phyloP scores from a whole-genome alignment of 2,113 vertebrate genomes.

The Gadus chalcogrammus region DNA sequence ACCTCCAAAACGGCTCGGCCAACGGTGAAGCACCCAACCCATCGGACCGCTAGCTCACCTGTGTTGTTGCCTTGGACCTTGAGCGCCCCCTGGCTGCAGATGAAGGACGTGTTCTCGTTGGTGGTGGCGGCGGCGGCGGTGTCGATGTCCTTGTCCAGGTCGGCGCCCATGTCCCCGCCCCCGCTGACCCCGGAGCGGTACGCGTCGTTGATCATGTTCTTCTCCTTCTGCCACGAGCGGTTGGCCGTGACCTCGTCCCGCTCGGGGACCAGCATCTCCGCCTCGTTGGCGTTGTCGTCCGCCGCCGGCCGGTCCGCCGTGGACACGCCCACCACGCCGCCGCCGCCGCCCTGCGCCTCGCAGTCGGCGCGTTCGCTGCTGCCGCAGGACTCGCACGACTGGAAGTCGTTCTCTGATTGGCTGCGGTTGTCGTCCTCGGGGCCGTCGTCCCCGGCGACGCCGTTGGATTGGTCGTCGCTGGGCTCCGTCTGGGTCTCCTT shows the following conservation, averaged over 20 bases:
- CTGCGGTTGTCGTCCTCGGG: conserved; percentile 82
- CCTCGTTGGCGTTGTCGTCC: conserved; percentile 78
- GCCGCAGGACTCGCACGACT: conserved; percentile 87
- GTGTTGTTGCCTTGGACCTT: conserved; percentile 85
- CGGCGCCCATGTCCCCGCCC: conserved; percentile 59
- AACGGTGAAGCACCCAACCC: too few species aligned
- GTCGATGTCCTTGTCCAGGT: conserved; percentile 87
- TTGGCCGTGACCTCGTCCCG: conserved; percentile 77
- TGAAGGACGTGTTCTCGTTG: conserved; percentile 73
- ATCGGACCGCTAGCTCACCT: conserved; percentile 64
- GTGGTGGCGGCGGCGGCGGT: conserved; percentile 41
- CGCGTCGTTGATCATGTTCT: conserved; percentile 82
- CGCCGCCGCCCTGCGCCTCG: conserved; percentile 57
- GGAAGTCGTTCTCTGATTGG: conserved; percentile 87
- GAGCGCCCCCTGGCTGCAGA: conserved; percentile 87
- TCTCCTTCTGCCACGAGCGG: conserved; percentile 90
- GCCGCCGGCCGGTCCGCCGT: conserved; percentile 36
- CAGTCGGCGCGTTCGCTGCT: conserved; percentile 84
- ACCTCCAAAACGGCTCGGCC: too few species aligned
- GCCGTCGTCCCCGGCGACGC: conserved; percentile 67
- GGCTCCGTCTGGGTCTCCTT: conserved; percentile 84
- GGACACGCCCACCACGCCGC: too few species aligned
- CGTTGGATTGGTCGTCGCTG: conserved; percentile 76
- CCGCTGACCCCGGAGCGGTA: conserved; percentile 74
- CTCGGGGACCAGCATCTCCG: conserved; percentile 87